Conservation (phyloP, 37 sponge, comb jelly and placozoan species). For the Corticium candelabrum region DNA sequence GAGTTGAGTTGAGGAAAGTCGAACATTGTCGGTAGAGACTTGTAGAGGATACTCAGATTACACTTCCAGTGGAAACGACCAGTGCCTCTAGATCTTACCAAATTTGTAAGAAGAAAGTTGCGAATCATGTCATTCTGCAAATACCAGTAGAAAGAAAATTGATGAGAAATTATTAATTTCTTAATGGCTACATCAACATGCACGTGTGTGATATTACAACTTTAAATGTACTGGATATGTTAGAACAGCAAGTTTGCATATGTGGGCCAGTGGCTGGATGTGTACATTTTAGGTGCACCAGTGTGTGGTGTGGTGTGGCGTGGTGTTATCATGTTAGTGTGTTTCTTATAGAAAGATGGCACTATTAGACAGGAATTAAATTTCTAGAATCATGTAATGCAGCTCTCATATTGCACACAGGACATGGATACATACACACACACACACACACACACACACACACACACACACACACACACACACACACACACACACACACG, state of each 20-base stretch:
- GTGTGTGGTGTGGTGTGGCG: no score
- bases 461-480: constrained; percentile 5
- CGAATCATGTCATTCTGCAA: not conserved
- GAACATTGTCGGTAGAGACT: not conserved
- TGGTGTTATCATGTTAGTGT: no score
- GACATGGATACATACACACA: not conserved
- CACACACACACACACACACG: constrained; percentile 5
- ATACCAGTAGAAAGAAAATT: no score
- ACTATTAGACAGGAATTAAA: no score
- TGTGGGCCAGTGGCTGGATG: no score
- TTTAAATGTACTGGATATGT: no score
- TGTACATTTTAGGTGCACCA: no score
- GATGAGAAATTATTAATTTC: no score
- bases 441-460: constrained; percentile 5
- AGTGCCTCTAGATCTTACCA: not conserved
- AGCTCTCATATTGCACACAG: not conserved
- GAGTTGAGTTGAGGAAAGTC: not conserved
- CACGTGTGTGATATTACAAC: no score
- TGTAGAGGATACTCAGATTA: not conserved
- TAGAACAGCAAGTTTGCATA: not conserved
- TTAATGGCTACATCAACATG: no score
- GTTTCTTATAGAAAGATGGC: no score
- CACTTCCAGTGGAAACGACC: not conserved
- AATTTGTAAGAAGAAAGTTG: not conserved
- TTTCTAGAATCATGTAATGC: no score